Percentiles rank a stretch among this genome's conserved stretches.
These are phyloP conservation scores for Drosophila busckii DNA, from an alignment of 1,140 invertebrate species.

Conservation along the genomic window DNA sequence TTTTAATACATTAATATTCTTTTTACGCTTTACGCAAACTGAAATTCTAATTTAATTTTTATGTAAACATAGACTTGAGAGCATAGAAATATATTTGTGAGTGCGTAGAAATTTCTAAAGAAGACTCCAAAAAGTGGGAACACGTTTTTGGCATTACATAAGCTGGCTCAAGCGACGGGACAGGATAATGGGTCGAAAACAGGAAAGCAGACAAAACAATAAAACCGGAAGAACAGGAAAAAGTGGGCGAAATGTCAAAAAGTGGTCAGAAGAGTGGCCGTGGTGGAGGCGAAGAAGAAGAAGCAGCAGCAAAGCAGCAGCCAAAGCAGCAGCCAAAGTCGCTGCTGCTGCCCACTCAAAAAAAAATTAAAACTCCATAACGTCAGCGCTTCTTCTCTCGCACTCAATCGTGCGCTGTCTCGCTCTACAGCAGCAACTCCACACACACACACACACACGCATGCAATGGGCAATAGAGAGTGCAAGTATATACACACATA, in stretches of 20 bases:
- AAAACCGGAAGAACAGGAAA: slow-evolving; percentile 77
- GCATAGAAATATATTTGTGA: too few species aligned
- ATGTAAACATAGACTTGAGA: too few species aligned
- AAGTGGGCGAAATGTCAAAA: slow-evolving; percentile 76
- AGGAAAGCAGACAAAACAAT: slow-evolving; percentile 73
- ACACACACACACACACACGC: slow-evolving; percentile 33
- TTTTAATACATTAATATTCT: too few species aligned
- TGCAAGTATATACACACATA: slow-evolving; percentile 31
- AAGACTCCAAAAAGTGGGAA: slow-evolving; percentile 57
- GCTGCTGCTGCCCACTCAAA: slow-evolving; percentile 40
- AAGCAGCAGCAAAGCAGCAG: slow-evolving; percentile 10
- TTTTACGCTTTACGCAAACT: too few species aligned
- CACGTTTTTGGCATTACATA: slow-evolving; percentile 69
- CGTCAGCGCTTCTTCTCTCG: neutral
- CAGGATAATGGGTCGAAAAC: slow-evolving; percentile 71
- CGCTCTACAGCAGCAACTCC: neutral
- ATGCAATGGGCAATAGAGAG: slow-evolving; percentile 39
- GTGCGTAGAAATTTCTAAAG: slow-evolving; percentile 58
- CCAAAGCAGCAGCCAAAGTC: slow-evolving; percentile 13
- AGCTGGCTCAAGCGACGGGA: slow-evolving; percentile 34
- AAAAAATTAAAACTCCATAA: slow-evolving; percentile 8
- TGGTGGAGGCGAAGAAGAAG: too few species aligned
- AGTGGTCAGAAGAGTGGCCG: slow-evolving; percentile 52
- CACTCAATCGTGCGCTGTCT: slow-evolving; percentile 3
- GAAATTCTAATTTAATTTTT: too few species aligned